Evolutionary conservation across 2,797 vertebrate genomes (phyloP).

Genomic region (Telmatherina bonti): DNA sequence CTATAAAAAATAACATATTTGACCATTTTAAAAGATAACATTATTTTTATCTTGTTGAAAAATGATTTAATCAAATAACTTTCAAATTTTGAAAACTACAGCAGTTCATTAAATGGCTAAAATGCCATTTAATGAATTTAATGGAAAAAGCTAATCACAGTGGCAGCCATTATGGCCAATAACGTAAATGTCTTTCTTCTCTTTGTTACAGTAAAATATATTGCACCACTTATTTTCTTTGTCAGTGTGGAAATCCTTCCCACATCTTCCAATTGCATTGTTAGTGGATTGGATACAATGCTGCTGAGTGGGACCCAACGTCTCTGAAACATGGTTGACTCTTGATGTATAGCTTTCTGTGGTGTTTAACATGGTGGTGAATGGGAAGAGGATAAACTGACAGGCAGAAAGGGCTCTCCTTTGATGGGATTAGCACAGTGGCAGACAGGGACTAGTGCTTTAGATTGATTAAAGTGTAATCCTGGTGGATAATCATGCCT

Average conservation of each 20-base stretch:
- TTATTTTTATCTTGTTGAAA: neutral
- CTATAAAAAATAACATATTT: neutral
- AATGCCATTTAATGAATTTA: slow-evolving; percentile 20
- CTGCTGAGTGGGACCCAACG: slow-evolving; percentile 12
- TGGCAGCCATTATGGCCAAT: neutral
- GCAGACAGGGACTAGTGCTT: slow-evolving; percentile 75
- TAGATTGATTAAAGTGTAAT: slow-evolving; percentile 83
- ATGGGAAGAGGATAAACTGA: slow-evolving; percentile 69
- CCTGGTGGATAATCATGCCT: slow-evolving; percentile 77
- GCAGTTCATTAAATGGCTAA: neutral
- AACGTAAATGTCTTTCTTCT: slow-evolving; percentile 14
- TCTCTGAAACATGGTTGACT: slow-evolving; percentile 51
- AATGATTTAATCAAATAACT: neutral
- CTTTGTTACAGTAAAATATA: slow-evolving; percentile 21
- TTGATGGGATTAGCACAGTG: slow-evolving; percentile 76
- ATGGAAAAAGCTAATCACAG: slow-evolving; percentile 14
- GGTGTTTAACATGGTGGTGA: slow-evolving; percentile 67
- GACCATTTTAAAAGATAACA: neutral
- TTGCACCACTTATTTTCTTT: slow-evolving; percentile 38
- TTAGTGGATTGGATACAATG: slow-evolving; percentile 27
- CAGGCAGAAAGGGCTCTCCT: slow-evolving; percentile 72
- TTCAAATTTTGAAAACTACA: neutral
- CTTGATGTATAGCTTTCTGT: slow-evolving; percentile 67
- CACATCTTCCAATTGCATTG: slow-evolving; percentile 47
- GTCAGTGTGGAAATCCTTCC: slow-evolving; percentile 39